Conservation (phyloP, 1,140 invertebrate species). For the Carcinoscorpius rotundicauda region DNA sequence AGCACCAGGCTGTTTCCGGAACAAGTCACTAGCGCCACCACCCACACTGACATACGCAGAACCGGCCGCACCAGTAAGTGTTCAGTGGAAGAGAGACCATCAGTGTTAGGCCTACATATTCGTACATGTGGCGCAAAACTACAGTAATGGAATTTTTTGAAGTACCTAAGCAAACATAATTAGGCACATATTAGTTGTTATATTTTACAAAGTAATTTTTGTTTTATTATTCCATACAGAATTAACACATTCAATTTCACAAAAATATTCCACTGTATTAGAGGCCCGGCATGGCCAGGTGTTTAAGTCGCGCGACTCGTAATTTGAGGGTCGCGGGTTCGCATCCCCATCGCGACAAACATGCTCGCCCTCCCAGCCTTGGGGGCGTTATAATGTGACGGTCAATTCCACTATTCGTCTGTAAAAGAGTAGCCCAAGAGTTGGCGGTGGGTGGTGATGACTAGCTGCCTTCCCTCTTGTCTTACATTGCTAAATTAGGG, state of each 20-base stretch:
- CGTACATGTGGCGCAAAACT: conserved; percentile 44
- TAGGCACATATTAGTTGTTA: background rate
- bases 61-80: conserved; percentile 47
- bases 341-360: no score
- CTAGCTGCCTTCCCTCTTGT: no score
- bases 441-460: no score
- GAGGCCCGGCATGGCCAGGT: no score
- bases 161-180: conserved; percentile 40
- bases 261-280: no score
- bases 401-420: no score
- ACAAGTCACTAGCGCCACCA: conserved; percentile 49
- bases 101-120: conserved; percentile 48
- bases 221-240: background rate
- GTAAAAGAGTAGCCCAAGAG: no score
- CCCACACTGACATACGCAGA: conserved; percentile 50
- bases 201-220: background rate
- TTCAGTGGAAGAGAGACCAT: conserved; percentile 40
- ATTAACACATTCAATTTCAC: background rate
- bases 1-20: conserved; percentile 52
- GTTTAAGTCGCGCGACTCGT: no score
- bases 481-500: no score
- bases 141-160: conserved; percentile 56
- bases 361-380: no score
- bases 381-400: no score
- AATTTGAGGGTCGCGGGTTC: no score